Evolutionary conservation across 2,888 invertebrate genomes (phyloP).

Genomic region (Ormyrus thymus): DNA sequence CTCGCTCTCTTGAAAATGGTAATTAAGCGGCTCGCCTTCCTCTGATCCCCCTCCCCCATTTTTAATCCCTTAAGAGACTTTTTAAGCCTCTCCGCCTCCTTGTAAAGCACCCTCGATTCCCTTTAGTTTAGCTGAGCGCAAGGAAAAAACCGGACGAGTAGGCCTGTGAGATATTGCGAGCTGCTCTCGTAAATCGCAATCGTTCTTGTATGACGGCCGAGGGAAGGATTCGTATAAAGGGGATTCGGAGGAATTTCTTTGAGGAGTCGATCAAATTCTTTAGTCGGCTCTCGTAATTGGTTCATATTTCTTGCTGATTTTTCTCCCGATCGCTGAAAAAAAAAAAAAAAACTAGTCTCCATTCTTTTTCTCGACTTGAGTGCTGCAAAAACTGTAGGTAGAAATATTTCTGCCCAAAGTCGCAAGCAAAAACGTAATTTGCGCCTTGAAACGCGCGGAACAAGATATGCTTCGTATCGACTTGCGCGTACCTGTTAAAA

Average conservation of each 20-base stretch:
- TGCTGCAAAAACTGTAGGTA: too few species aligned
- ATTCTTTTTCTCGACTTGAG: too few species aligned
- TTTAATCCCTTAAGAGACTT: constrained; percentile 54
- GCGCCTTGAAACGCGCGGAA: not conserved
- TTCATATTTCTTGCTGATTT: too few species aligned
- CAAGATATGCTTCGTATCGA: not conserved
- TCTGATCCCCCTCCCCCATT: constrained; percentile 38
- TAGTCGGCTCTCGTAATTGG: too few species aligned
- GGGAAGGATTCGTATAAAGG: not conserved
- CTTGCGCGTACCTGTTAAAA: not conserved
- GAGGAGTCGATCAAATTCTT: constrained; percentile 22
- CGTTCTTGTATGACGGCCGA: constrained; percentile 21
- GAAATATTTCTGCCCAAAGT: too few species aligned
- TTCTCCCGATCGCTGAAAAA: too few species aligned
- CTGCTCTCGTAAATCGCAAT: not conserved
- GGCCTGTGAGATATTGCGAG: not conserved
- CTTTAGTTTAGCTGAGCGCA: constrained; percentile 8
- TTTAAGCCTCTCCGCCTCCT: constrained; percentile 33
- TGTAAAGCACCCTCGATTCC: constrained; percentile 11
- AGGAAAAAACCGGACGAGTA: constrained; percentile 26
- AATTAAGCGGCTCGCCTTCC: constrained; percentile 52
- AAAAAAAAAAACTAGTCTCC: too few species aligned
- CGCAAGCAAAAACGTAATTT: not conserved
- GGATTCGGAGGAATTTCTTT: constrained; percentile 14
- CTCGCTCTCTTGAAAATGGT: constrained; percentile 51